These are phyloP conservation scores for Muscicapa comitata DNA, from an alignment of 2,797 vertebrate genomes.

Conservation along the genomic window DNA sequence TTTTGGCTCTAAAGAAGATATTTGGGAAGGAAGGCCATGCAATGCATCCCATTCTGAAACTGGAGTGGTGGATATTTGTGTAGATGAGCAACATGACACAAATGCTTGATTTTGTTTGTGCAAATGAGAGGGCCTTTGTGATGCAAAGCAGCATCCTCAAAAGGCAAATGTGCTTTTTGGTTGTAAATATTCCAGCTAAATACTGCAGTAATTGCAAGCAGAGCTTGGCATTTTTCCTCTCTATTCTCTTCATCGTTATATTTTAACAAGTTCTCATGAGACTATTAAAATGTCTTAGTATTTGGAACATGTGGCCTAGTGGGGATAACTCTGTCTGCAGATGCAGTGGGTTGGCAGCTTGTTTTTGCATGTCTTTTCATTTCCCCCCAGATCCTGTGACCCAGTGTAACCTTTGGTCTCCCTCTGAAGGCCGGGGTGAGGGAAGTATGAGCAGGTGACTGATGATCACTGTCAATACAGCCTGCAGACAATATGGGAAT, in stretches of 20 bases:
- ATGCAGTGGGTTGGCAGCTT: conserved; percentile 67
- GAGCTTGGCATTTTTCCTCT: conserved; percentile 51
- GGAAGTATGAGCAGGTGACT: conserved; percentile 86
- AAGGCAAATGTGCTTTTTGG: conserved; percentile 55
- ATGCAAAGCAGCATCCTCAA: conserved; percentile 69
- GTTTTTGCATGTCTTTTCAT: conserved; percentile 74
- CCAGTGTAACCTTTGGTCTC: conserved; percentile 81
- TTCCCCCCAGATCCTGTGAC: conserved; percentile 79
- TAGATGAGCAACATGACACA: conserved; percentile 39
- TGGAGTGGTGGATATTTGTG: conserved; percentile 51
- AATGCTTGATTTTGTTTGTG: conserved; percentile 67
- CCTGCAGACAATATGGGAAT: conserved; percentile 79
- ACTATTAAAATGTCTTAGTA: conserved; percentile 74
- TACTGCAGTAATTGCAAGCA: conserved; percentile 68
- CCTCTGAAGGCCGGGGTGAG: conserved; percentile 67
- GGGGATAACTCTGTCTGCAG: conserved; percentile 65
- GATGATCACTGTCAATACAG: conserved; percentile 85
- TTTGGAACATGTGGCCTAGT: conserved; percentile 70
- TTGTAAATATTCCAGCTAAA: conserved; percentile 61
- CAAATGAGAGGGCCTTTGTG: conserved; percentile 63
- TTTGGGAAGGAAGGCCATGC: background rate
- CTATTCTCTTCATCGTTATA: conserved; percentile 67
- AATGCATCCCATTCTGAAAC: background rate
- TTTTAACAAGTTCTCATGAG: conserved; percentile 75
- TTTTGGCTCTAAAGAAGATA: background rate